Evolutionary conservation across 2,797 vertebrate genomes (phyloP).

Genomic region (Tenualosa thibaudeaui): DNA sequence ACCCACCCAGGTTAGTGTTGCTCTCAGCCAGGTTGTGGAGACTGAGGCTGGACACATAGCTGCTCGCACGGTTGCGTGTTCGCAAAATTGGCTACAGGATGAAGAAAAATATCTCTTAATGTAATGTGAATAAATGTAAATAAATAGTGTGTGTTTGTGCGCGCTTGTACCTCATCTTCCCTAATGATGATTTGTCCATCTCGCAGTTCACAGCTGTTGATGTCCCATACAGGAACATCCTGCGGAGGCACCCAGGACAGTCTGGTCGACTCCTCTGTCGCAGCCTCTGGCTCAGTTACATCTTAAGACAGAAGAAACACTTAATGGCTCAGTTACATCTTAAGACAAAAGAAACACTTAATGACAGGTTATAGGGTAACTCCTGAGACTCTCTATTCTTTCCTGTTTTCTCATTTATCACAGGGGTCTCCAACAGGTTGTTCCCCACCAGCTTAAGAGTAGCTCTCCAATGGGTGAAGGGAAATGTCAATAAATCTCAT

Average conservation of each 20-base stretch:
- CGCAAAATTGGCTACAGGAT: slow-evolving; percentile 65
- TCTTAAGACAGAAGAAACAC: not conserved
- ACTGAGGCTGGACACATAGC: slow-evolving; percentile 69
- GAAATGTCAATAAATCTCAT: too few species aligned
- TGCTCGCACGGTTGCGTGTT: slow-evolving; percentile 72
- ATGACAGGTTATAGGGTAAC: not conserved
- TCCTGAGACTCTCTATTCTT: not conserved
- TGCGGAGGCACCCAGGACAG: slow-evolving; percentile 67
- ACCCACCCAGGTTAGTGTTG: slow-evolving; percentile 57
- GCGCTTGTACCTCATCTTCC: slow-evolving; percentile 80
- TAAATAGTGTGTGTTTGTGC: not conserved
- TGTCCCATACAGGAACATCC: slow-evolving; percentile 84
- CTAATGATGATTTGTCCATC: slow-evolving; percentile 84
- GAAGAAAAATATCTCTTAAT: slow-evolving; percentile 13
- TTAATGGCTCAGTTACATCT: not conserved
- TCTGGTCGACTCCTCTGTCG: slow-evolving; percentile 54
- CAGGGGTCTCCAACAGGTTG: too few species aligned
- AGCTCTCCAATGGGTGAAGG: too few species aligned
- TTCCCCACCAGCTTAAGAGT: too few species aligned
- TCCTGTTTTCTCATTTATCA: too few species aligned
- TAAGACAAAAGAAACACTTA: not conserved
- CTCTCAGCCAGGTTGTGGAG: slow-evolving; percentile 65
- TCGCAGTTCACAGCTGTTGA: slow-evolving; percentile 80
- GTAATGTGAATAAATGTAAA: too few species aligned
- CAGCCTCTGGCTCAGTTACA: not conserved